Conservation (phyloP, 2,888 invertebrate genomes). For the Entomobrya proxima region DNA sequence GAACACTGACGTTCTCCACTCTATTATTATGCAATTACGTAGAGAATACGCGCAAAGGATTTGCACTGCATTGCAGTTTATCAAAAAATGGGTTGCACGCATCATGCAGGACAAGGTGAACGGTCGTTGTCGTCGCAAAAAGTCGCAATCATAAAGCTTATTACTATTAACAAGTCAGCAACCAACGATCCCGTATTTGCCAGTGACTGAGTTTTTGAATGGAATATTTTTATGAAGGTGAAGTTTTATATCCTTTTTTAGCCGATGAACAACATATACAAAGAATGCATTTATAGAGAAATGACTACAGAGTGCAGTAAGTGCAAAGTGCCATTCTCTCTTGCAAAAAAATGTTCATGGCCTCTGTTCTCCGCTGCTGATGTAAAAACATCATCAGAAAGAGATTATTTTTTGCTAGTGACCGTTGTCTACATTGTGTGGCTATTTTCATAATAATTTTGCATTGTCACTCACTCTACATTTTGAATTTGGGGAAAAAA, state of each 20-base stretch:
- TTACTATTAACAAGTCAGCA: not conserved
- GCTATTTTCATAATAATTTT: no score
- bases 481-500: no score
- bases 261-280: not conserved
- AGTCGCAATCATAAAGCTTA: not conserved
- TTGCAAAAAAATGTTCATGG: no score
- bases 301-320: no score
- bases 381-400: no score
- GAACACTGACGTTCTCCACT: not conserved
- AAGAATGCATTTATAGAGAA: no score
- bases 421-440: no score
- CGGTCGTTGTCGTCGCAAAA: conserved; percentile 3
- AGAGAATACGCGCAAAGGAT: not conserved
- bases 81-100: conserved; percentile 61
- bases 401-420: no score
- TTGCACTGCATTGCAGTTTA: conserved; percentile 36
- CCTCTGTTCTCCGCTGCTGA: no score
- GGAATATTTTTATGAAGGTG: not conserved
- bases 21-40: conserved; percentile 14
- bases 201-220: not conserved
- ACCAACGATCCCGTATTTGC: not conserved
- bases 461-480: no score
- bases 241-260: not conserved
- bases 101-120: conserved; percentile 54
- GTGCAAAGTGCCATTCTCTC: no score